These are phyloP conservation scores for Heliconius hewitsoni DNA, from an alignment of 1,140 invertebrate species.

Conservation along the genomic window DNA sequence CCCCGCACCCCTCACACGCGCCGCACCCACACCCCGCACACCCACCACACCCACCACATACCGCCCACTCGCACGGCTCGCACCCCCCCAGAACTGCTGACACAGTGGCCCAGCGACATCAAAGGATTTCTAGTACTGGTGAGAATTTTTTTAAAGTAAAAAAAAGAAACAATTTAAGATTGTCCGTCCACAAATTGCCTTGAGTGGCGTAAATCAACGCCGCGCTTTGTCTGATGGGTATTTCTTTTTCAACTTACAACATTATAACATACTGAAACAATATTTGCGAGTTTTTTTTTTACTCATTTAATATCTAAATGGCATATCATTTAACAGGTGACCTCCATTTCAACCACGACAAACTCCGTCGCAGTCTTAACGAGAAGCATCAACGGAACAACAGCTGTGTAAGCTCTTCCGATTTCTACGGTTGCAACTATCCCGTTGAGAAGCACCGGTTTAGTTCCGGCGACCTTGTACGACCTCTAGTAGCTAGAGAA, in stretches of 20 bases:
- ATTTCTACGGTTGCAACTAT: slow-evolving; percentile 81
- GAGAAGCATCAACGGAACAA: slow-evolving; percentile 81
- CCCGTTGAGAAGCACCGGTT: slow-evolving; percentile 80
- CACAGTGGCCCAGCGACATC: slow-evolving; percentile 52
- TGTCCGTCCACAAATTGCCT: no score
- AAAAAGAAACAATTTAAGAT: no score
- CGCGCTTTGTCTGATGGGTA: not conserved
- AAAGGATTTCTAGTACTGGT: slow-evolving; percentile 76
- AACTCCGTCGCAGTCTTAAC: slow-evolving; percentile 77
- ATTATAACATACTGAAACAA: no score
- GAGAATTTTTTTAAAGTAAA: not conserved
- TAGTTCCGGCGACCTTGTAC: slow-evolving; percentile 72
- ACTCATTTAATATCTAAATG: not conserved
- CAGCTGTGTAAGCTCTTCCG: slow-evolving; percentile 80
- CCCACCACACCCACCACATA: not conserved
- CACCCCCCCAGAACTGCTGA: slow-evolving; percentile 65
- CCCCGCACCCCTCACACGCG: slow-evolving; percentile 54
- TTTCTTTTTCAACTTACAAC: not conserved
- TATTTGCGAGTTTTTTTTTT: not conserved
- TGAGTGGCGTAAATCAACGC: no score
- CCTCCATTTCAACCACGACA: slow-evolving; percentile 76
- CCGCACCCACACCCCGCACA: slow-evolving; percentile 46
- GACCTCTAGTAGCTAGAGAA: slow-evolving; percentile 74
- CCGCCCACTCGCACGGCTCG: slow-evolving; percentile 11
- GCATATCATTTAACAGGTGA: slow-evolving; percentile 56